Percentiles rank a stretch among this genome's conserved stretches.
Conservation (phyloP, 2,797 vertebrate genomes). For the Silurus aristotelis region DNA sequence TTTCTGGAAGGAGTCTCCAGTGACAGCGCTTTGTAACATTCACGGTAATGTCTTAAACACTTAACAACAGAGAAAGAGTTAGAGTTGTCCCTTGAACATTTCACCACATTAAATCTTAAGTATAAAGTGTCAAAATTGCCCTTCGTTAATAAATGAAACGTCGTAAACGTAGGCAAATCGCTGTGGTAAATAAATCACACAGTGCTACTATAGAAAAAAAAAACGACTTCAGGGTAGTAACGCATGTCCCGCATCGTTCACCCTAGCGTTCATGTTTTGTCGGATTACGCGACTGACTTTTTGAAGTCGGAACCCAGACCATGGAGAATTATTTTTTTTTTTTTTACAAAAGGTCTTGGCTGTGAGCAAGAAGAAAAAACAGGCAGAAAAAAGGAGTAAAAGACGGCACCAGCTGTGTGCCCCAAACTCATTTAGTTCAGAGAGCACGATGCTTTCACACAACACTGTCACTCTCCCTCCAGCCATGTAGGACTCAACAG, state of each 20-base stretch:
- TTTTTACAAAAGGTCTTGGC: slow-evolving; percentile 40
- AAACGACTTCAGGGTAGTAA: background rate
- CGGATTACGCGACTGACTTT: slow-evolving; percentile 44
- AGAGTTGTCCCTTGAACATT: no score
- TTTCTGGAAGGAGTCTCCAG: background rate
- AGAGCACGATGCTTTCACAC: slow-evolving; percentile 50
- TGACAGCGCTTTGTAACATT: background rate
- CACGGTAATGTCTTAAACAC: background rate
- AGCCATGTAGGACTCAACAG: slow-evolving; percentile 49
- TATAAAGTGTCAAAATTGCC: no score
- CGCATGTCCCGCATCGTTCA: background rate
- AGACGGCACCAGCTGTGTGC: slow-evolving; percentile 52
- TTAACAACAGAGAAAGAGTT: background rate
- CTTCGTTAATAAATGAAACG: no score
- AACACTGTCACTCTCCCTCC: slow-evolving; percentile 46
- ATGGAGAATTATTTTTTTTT: slow-evolving; percentile 43
- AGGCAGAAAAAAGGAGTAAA: slow-evolving; percentile 36
- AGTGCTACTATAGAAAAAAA: background rate
- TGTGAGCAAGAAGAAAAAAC: slow-evolving; percentile 43
- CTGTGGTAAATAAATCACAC: no score
- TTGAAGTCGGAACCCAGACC: slow-evolving; percentile 36
- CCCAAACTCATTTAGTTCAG: slow-evolving; percentile 54
- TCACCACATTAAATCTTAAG: no score
- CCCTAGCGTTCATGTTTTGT: slow-evolving; percentile 2
- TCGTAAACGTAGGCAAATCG: no score